phyloP scores from a whole-genome alignment of 2,797 vertebrate genomes.

The Enteromius argenteus region DNA sequence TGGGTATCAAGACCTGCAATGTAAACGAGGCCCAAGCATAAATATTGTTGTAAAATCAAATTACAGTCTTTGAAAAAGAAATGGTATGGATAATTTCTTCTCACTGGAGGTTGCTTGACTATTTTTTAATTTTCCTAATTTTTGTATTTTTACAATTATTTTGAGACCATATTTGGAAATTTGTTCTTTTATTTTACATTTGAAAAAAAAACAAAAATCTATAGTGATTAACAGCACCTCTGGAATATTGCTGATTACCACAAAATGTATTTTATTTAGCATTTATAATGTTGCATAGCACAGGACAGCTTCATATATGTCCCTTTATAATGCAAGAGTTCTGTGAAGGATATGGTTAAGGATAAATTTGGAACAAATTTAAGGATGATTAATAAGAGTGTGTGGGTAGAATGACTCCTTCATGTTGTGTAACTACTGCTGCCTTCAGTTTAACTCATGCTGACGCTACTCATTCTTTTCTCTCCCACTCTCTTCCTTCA shows the following conservation, averaged over 20 bases:
- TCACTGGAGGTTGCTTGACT: not conserved
- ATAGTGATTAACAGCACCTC: not conserved
- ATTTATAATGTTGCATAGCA: not conserved
- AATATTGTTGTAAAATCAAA: not conserved
- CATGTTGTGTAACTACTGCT: constrained; percentile 49
- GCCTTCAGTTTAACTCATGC: constrained; percentile 68
- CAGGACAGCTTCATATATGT: not conserved
- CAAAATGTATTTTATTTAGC: not conserved
- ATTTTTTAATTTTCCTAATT: too few species aligned
- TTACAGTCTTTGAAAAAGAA: not conserved
- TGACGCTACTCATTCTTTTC: constrained; percentile 58
- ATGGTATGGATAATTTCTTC: not conserved
- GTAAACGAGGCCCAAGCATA: too few species aligned
- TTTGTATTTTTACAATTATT: not conserved
- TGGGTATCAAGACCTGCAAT: too few species aligned
- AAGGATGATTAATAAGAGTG: constrained; percentile 33
- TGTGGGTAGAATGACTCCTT: constrained; percentile 40
- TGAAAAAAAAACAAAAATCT: not conserved
- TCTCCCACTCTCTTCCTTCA: constrained; percentile 50
- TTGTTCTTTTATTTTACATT: not conserved
- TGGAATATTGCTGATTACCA: not conserved
- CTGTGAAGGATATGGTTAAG: not conserved
- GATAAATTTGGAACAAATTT: not conserved
- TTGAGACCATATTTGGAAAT: not conserved
- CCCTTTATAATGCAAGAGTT: not conserved